Evolutionary conservation across 1,140 invertebrate species (phyloP).

Genomic region (Ladona fulva): DNA sequence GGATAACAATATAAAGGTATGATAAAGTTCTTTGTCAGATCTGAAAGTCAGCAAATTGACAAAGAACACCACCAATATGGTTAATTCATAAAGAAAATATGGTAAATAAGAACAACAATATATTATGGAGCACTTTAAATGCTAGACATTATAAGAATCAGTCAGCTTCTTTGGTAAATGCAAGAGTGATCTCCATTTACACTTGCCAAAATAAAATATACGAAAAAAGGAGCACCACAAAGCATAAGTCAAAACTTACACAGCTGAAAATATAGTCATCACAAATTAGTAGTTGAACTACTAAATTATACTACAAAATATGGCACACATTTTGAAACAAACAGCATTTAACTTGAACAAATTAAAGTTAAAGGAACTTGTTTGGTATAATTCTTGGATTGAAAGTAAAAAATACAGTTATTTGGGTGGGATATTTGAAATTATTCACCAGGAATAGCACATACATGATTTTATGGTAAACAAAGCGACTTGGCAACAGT

Average conservation of each 20-base stretch:
- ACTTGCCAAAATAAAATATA: neutral
- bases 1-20: no score
- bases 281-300: neutral
- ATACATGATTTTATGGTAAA: no score
- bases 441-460: neutral
- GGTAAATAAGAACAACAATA: neutral
- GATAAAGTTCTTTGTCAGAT: no score
- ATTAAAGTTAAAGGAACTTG: neutral
- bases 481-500: no score
- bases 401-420: neutral
- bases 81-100: neutral
- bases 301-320: neutral
- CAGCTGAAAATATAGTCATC: neutral
- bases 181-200: neutral
- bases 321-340: neutral
- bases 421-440: neutral
- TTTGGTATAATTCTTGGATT: neutral
- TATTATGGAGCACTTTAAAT: neutral
- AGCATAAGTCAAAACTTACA: neutral
- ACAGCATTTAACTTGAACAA: no score
- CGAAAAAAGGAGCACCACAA: neutral
- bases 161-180: conserved; percentile 9
- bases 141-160: neutral
- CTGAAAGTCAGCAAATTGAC: neutral
- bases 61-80: neutral